Conservation (phyloP, 2,113 vertebrate genomes). For the Elaphurus davidianus region DNA sequence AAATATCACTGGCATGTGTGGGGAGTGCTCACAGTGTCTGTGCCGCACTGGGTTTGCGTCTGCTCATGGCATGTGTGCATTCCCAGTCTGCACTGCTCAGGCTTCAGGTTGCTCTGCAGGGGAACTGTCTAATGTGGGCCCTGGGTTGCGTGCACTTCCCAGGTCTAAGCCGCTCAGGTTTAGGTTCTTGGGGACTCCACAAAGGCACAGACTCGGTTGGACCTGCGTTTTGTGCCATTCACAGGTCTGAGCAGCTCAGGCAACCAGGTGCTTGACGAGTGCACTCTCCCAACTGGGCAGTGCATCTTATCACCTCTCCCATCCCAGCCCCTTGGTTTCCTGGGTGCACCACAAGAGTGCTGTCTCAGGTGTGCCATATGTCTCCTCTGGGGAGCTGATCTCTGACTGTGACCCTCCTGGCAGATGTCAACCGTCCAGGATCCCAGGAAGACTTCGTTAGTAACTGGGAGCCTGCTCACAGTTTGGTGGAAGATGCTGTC, state of each 20-base stretch:
- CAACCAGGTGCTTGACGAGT: background rate
- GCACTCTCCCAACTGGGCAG: fast-evolving
- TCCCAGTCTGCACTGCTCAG: background rate
- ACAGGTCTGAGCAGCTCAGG: background rate
- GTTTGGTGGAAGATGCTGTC: background rate
- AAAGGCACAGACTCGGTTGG: background rate
- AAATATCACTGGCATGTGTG: background rate
- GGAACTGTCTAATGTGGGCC: background rate
- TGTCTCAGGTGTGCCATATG: background rate
- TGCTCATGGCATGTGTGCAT: fast-evolving
- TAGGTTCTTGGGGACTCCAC: background rate
- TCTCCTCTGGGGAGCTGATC: background rate
- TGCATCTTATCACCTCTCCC: background rate
- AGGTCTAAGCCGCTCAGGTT: background rate
- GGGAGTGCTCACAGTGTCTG: background rate
- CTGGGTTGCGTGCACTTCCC: background rate
- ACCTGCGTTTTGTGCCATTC: background rate
- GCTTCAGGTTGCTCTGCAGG: background rate
- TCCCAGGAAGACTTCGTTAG: background rate
- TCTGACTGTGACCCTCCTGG: background rate
- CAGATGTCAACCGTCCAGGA: background rate
- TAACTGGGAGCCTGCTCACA: background rate
- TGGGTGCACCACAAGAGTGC: fast-evolving
- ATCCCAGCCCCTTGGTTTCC: background rate
- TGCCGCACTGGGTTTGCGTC: background rate